Evolutionary conservation across 2,797 vertebrate species (phyloP).

Genomic region (Crax fasciolata): DNA sequence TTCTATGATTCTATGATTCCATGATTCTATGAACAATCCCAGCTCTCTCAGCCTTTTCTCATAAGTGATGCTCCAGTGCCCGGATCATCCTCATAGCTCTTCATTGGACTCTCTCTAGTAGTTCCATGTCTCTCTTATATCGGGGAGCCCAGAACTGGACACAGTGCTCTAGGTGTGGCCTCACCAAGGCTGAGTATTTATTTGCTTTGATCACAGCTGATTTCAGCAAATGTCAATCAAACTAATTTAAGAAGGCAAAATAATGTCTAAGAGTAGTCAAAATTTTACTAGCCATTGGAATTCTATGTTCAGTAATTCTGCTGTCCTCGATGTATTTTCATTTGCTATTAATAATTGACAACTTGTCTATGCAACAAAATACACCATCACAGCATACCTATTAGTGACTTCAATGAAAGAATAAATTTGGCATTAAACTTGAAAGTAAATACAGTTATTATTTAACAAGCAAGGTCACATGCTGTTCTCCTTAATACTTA

Average conservation of each 20-base stretch:
- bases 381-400: not conserved
- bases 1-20: no score
- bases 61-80: not conserved
- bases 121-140: not conserved
- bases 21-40: no score
- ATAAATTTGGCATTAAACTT: not conserved
- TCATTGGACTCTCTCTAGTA: not conserved
- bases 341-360: not conserved
- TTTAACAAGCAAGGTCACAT: not conserved
- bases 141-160: not conserved
- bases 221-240: not conserved
- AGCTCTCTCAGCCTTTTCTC: not conserved
- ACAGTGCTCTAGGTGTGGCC: not conserved
- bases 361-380: not conserved
- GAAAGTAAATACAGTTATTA: not conserved
- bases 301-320: not conserved
- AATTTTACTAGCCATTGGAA: not conserved
- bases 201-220: not conserved
- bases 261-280: not conserved
- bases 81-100: not conserved
- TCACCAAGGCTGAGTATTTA: not conserved
- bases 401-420: not conserved
- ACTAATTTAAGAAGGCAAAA: not conserved
- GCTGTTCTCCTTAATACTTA: not conserved
- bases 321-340: not conserved